Base-by-base conservation (phyloP, 2,888 invertebrate species). In the Tipula unca region DNA sequence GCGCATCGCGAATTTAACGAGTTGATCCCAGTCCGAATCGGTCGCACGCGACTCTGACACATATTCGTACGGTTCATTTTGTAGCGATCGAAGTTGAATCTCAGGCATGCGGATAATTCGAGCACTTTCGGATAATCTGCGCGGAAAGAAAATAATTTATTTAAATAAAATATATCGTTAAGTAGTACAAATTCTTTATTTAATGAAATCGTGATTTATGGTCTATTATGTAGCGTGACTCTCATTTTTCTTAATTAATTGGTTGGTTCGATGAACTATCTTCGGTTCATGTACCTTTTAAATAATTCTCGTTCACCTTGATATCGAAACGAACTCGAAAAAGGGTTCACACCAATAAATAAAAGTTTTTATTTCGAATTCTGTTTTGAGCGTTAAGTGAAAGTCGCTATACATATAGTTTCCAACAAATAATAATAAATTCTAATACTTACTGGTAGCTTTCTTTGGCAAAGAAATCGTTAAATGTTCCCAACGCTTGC, bases 21-120 rank as follows among this genome's bases (percentile, higher is more conserved):
- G 91, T 54, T 94, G 93, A 88, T 96, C 96, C 96, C 96, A 96
- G 89, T 96, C 96, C 0, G 94, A 93, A 87, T 96, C 96, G 14
- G 94, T 94, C 35, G 94, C 92, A 86, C 95, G 92, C 0, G 95
- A 93, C 87, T 94, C 93, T 13, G 94, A 93, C 10, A 95, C 94
- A 88, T 94, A 94, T 89, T 96, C 95, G 87, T 94, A 95, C 0
- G 95, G 94, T 88, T 96, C 95, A 39, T 93, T 93, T n/a, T 92
- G 89, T 17, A 96, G 90, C 1, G 94, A 94, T 25, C 95, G 92
- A 4, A 96, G 93, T 88, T 96, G 94, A 0, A 93, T 92, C 86
- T 94, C 94, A 0, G 94, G 93, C 91, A 96, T 93, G 85, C 94
- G 93, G 5, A 94, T 92, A 1, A 96, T 92, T 25, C 94, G 92